Evolutionary conservation across 2,888 invertebrate genomes (phyloP).

Genomic region (Silvanus unidentatus): DNA sequence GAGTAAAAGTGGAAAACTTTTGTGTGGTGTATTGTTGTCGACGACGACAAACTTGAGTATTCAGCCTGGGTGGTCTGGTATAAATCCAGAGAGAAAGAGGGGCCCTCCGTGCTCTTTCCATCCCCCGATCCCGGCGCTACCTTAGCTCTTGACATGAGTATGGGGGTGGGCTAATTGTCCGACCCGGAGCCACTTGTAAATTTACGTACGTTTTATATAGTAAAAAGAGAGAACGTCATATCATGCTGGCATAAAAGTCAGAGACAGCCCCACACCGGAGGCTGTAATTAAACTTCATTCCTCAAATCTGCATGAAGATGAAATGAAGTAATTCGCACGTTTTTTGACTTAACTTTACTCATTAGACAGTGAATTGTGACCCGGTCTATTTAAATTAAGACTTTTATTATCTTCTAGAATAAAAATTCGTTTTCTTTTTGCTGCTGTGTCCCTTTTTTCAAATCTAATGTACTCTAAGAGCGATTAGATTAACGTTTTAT

Average conservation of each 20-base stretch:
- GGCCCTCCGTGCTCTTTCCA: no score
- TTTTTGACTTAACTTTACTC: conserved; percentile 26
- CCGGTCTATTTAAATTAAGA: conserved; percentile 22
- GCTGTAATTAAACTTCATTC: conserved; percentile 25
- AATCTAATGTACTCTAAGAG: no score
- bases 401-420: conserved; percentile 18
- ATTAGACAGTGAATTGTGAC: conserved; percentile 22
- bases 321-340: conserved; percentile 25
- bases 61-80: no score
- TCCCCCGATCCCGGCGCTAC: no score
- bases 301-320: conserved; percentile 25
- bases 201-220: conserved; percentile 1
- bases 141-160: no score
- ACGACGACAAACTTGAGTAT: no score
- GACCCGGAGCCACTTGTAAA: conserved; percentile 5
- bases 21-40: no score
- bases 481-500: no score
- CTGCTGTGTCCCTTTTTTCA: not conserved
- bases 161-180: conserved; percentile 1
- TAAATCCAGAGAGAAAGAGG: no score
- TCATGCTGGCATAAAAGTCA: not conserved
- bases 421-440: conserved; percentile 6
- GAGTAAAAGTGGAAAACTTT: no score
- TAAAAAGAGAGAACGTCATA: not conserved
- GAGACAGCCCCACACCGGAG: no score